phyloP scores from a whole-genome alignment of 2,888 invertebrate species.

The Nebria salina region DNA sequence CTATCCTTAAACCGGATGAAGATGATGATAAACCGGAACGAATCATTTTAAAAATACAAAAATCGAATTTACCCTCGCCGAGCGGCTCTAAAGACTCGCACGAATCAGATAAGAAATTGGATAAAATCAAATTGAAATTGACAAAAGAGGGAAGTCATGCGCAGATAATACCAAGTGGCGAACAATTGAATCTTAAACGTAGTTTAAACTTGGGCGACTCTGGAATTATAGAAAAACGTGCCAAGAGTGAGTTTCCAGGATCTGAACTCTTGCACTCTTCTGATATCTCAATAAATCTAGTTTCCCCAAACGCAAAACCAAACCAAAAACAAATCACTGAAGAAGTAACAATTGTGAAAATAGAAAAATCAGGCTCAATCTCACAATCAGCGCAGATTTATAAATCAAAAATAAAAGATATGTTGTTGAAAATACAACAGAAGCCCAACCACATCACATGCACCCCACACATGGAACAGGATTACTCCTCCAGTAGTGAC shows the following conservation, averaged over 20 bases:
- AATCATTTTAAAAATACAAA: conserved; percentile 74
- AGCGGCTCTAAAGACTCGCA: conserved; percentile 48
- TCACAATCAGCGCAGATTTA: conserved; percentile 42
- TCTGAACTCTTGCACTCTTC: conserved; percentile 40
- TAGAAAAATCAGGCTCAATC: conserved; percentile 24
- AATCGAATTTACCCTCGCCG: conserved; percentile 67
- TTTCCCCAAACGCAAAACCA: conserved; percentile 37
- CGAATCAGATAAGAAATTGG: conserved; percentile 59
- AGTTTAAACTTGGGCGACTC: conserved; percentile 15
- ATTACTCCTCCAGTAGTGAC: conserved; percentile 47
- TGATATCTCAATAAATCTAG: conserved; percentile 47
- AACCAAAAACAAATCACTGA: conserved; percentile 37
- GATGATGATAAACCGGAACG: conserved; percentile 61
- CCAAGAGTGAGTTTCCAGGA: conserved; percentile 23
- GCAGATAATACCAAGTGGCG: conserved; percentile 56
- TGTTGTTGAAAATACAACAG: conserved; percentile 49
- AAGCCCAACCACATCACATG: conserved; percentile 36
- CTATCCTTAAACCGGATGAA: conserved; percentile 57
- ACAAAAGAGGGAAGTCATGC: conserved; percentile 63
- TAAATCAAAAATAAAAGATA: conserved; percentile 50
- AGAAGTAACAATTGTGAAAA: conserved; percentile 47
- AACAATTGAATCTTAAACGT: conserved; percentile 27
- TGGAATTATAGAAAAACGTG: conserved; percentile 26
- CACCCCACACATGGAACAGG: conserved; percentile 28
- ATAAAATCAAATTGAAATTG: conserved; percentile 67